phyloP scores from a whole-genome alignment of 2,113 vertebrate species.

The Sphaerodactylus townsendi region DNA sequence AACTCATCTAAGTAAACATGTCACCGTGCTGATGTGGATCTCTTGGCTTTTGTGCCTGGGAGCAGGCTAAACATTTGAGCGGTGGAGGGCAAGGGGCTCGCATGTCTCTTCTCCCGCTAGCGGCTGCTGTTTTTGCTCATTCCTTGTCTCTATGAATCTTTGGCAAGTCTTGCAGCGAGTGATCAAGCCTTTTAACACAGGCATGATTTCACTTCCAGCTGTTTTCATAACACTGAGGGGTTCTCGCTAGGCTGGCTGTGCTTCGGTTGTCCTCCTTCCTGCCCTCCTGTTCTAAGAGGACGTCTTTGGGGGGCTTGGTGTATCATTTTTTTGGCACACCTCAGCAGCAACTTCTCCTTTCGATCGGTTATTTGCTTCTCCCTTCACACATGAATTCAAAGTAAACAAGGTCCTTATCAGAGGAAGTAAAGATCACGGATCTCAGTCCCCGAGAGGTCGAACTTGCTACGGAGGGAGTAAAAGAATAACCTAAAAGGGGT shows the following conservation, averaged over 20 bases:
- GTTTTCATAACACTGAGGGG: constrained; percentile 13
- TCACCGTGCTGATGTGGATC: constrained; percentile 39
- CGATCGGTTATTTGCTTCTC: not conserved
- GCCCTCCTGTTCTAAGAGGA: not conserved
- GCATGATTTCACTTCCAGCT: constrained; percentile 19
- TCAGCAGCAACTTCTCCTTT: not conserved
- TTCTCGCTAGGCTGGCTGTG: not conserved
- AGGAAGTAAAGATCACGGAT: not conserved
- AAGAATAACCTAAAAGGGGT: not conserved
- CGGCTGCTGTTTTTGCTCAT: constrained; percentile 36
- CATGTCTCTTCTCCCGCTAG: constrained; percentile 14
- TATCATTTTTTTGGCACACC: not conserved
- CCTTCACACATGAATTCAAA: not conserved
- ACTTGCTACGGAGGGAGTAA: constrained; percentile 14
- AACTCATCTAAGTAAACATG: constrained; percentile 61
- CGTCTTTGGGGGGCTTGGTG: not conserved
- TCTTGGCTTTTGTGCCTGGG: constrained; percentile 32
- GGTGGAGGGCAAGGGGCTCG: not conserved
- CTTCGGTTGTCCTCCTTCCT: not conserved
- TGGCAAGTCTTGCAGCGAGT: constrained; percentile 4
- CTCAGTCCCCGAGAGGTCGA: not conserved
- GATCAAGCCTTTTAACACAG: not conserved
- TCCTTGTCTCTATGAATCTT: constrained; percentile 21
- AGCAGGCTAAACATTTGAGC: constrained; percentile 11
- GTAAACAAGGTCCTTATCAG: not conserved